Percentiles rank a stretch among this genome's conserved stretches.
These are phyloP conservation scores for Aporophyla lueneburgensis DNA, from an alignment of 2,888 invertebrate species.

Conservation along the genomic window DNA sequence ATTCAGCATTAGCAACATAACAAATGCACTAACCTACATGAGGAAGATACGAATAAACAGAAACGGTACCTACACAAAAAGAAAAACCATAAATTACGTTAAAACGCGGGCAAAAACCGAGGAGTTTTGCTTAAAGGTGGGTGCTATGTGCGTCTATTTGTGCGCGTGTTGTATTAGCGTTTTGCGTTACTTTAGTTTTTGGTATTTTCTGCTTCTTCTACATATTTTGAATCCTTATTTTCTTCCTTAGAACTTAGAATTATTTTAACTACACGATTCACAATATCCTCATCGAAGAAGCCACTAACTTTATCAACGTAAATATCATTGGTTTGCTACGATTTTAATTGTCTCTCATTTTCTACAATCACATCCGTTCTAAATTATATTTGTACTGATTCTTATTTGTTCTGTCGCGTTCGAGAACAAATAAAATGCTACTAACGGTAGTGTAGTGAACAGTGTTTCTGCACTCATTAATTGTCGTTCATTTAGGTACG, in stretches of 20 bases:
- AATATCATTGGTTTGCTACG: neutral
- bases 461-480: slow-evolving; percentile 75
- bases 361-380: neutral
- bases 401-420: slow-evolving; percentile 3
- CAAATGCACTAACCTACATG: slow-evolving; percentile 79
- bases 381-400: neutral
- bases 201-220: neutral
- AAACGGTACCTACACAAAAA: slow-evolving; percentile 76
- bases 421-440: neutral
- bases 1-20: slow-evolving; percentile 67
- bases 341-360: slow-evolving; percentile 9
- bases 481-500: slow-evolving; percentile 83
- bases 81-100: slow-evolving; percentile 86
- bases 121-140: slow-evolving; percentile 71
- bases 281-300: neutral
- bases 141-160: slow-evolving; percentile 61
- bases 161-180: slow-evolving; percentile 26
- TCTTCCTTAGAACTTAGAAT: neutral
- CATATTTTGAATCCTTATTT: neutral
- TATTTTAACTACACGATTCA: neutral
- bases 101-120: slow-evolving; percentile 83
- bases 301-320: neutral
- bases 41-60: slow-evolving; percentile 76
- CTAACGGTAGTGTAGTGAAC: slow-evolving; percentile 69
- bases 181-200: slow-evolving; percentile 6